Conservation (phyloP, 2,113 vertebrate species). For the Daphoenositta chrysoptera region DNA sequence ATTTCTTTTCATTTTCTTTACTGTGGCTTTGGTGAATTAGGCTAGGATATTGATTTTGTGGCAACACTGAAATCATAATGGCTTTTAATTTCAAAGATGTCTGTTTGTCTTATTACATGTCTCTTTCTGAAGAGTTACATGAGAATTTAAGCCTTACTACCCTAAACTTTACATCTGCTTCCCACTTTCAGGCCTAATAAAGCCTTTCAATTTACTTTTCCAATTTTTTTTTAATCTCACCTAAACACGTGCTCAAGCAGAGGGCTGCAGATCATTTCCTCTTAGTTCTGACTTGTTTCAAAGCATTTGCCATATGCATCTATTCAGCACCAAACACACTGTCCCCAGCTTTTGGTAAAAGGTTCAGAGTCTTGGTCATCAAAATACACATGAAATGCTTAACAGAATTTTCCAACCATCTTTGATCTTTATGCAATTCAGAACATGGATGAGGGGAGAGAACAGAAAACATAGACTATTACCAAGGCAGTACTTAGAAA, state of each 20-base stretch:
- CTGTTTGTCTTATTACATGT: neutral
- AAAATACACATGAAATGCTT: neutral
- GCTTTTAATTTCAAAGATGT: conserved; percentile 41
- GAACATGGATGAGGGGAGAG: neutral
- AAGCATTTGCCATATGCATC: neutral
- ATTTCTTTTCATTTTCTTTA: conserved; percentile 25
- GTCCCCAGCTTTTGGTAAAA: neutral
- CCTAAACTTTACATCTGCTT: conserved; percentile 30
- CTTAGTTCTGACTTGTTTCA: neutral
- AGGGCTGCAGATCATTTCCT: conserved; percentile 15
- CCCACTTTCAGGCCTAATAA: conserved; percentile 26
- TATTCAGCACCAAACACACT: neutral
- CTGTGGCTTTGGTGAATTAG: neutral
- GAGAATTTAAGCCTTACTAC: conserved; percentile 11
- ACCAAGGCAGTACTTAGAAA: neutral
- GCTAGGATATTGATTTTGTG: conserved; percentile 21
- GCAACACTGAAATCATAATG: conserved; percentile 6
- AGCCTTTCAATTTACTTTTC: conserved; percentile 8
- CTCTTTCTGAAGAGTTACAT: conserved; percentile 21
- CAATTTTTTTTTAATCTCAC: neutral
- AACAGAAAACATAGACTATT: neutral
- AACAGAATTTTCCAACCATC: neutral
- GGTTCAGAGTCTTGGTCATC: neutral
- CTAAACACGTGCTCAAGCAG: conserved; percentile 14
- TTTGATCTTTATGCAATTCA: neutral